Base-by-base conservation (phyloP, 2,888 invertebrate species). In the Odontocolon sp. region DNA sequence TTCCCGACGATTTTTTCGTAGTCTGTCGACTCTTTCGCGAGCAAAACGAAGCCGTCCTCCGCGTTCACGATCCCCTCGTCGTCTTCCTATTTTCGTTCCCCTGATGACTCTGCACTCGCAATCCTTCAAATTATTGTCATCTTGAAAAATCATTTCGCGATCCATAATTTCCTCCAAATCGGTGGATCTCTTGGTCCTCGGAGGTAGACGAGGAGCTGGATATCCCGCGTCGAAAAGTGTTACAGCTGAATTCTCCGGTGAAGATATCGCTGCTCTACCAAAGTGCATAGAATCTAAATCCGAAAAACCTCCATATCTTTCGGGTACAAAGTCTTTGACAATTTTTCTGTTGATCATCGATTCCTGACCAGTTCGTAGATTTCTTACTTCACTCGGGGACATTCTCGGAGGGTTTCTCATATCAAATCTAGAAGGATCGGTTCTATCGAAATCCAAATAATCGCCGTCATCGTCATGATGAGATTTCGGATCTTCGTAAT, bases 131-230 rank as follows among this genome's bases (percentile, higher is more conserved):
- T 88, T 86, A 21, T 80, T 79, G 9, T 85, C 83, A 40, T 87
- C 87, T 52, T 87, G 82, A 6, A 82, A 68, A 23, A 87, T 83
- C 88, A 88, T 88, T 63, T 89, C 88, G 3, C 79, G 66, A 26
- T 83, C 76, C 1, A 87, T 67, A 5, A 84, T 57, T 0, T 64
- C 50, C 8, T 83, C 75, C 26, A 86, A 21, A 14, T 83, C 56
- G 18, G 14, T 14, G 0, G 81, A 69, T 59, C 84, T 82, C 28
- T 80, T 86, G 1, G n/a, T 3, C 47, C 81, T 77, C 2, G 11
- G 16, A 16, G 14, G 2, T 40, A 64, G 66, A 14, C 40, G 61
- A 1, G 31, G 2, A 2, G 42, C 14, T 2, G 61, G 40, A 8
- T 52, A 47, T 11, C n/a, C 3, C 0, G 11, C 54, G 14, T 73